These are phyloP conservation scores for Bellardia pandia DNA, from an alignment of 2,888 invertebrate genomes.

Conservation along the genomic window DNA sequence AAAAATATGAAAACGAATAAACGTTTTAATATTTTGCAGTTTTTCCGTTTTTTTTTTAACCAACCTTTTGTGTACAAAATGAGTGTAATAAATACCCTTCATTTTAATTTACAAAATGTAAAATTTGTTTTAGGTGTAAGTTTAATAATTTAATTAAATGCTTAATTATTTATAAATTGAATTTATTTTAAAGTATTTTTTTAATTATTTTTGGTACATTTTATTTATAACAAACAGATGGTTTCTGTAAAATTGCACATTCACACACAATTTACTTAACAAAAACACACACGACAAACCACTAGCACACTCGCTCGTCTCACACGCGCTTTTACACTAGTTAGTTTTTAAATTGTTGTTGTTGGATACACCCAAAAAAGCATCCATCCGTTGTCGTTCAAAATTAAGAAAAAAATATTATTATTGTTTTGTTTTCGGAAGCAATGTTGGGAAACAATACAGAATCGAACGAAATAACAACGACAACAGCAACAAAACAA, in stretches of 20 bases:
- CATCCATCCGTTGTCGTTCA: conserved; percentile 65
- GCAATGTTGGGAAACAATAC: conserved; percentile 46
- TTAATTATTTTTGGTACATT: neutral
- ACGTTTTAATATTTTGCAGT: neutral
- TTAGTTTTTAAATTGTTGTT: conserved; percentile 36
- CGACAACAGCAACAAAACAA: neutral
- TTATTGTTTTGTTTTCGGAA: conserved; percentile 47
- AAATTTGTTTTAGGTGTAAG: neutral
- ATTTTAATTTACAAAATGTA: neutral
- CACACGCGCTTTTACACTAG: conserved; percentile 55
- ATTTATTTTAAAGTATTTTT: conserved; percentile 7
- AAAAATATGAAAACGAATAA: neutral
- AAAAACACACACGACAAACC: neutral
- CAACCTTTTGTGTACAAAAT: too few species aligned
- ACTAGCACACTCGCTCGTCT: conserved; percentile 43
- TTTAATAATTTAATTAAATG: conserved; percentile 11
- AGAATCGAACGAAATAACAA: conserved; percentile 45
- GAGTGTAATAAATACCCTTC: too few species aligned
- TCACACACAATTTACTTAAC: neutral
- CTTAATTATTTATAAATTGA: conserved; percentile 6
- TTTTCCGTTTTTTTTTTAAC: conserved; percentile 9
- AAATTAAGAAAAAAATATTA: conserved; percentile 16
- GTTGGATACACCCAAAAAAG: conserved; percentile 60
- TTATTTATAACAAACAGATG: conserved; percentile 19
- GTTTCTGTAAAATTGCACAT: neutral